Conservation (phyloP, 2,888 invertebrate species). For the Leptinotarsa haldemani region DNA sequence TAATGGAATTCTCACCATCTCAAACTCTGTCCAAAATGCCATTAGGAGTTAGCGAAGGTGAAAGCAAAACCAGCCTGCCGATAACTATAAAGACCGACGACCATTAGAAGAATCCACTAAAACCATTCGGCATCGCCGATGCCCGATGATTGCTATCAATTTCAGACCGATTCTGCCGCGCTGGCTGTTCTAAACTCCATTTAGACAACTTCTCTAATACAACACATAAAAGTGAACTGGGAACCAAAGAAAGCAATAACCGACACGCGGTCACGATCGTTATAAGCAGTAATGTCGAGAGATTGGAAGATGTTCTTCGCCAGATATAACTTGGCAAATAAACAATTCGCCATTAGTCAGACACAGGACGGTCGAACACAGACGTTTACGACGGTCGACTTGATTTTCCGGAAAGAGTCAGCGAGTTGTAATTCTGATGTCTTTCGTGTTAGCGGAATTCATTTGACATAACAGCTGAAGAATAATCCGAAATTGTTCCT, state of each 20-base stretch:
- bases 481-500: too few relatives aligned
- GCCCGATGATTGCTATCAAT: conserved; percentile 40
- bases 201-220: conserved; percentile 55
- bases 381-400: conserved; percentile 5
- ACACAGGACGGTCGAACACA: conserved; percentile 14
- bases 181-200: conserved; percentile 51
- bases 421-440: neutral
- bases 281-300: conserved; percentile 60
- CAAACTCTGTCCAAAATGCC: neutral
- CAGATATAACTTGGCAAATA: conserved; percentile 54
- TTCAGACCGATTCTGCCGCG: conserved; percentile 31
- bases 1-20: neutral
- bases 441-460: neutral
- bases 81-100: conserved; percentile 26
- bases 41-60: conserved; percentile 18
- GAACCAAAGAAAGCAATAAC: conserved; percentile 63
- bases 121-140: conserved; percentile 32
- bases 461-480: neutral
- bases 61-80: conserved; percentile 20
- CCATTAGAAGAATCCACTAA: conserved; percentile 25
- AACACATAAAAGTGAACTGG: conserved; percentile 60
- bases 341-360: conserved; percentile 54
- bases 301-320: conserved; percentile 51
- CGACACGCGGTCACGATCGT: conserved; percentile 61
- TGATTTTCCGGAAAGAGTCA: neutral